A percentile compares a stretch with the other conserved stretches of the same genome.
Conservation (phyloP, 2,113 vertebrate genomes). For the Physeter macrocephalus region DNA sequence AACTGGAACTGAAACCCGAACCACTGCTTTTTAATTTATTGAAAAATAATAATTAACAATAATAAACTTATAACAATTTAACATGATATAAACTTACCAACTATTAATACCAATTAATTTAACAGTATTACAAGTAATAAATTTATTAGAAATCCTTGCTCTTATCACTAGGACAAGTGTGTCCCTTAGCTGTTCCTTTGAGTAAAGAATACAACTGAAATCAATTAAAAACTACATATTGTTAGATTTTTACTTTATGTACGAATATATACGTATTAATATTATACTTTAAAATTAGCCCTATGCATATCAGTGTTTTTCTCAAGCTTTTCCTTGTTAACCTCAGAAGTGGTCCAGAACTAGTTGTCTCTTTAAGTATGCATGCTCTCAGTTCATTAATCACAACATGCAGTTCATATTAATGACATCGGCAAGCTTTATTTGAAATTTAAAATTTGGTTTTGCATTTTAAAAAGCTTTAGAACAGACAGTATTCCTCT, state of each 20-base stretch:
- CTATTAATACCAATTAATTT: background rate
- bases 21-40: background rate
- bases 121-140: background rate
- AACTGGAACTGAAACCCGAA: background rate
- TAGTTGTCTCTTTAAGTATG: conserved; percentile 15
- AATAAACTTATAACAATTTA: background rate
- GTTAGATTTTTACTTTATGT: background rate
- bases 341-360: background rate
- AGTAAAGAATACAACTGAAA: background rate
- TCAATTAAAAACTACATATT: background rate
- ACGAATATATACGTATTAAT: background rate
- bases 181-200: background rate
- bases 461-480: conserved; percentile 42
- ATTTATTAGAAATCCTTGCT: background rate
- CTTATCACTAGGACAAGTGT: background rate
- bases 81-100: background rate
- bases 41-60: background rate
- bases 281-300: background rate
- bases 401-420: background rate
- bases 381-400: background rate
- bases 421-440: background rate
- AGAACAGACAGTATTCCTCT: conserved; percentile 4
- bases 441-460: background rate
- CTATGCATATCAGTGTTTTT: background rate
- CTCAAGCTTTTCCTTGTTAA: background rate